Percentiles rank a stretch among this genome's conserved stretches.
Conservation (phyloP, 2,113 vertebrate genomes). For the Bubo scandiacus region DNA sequence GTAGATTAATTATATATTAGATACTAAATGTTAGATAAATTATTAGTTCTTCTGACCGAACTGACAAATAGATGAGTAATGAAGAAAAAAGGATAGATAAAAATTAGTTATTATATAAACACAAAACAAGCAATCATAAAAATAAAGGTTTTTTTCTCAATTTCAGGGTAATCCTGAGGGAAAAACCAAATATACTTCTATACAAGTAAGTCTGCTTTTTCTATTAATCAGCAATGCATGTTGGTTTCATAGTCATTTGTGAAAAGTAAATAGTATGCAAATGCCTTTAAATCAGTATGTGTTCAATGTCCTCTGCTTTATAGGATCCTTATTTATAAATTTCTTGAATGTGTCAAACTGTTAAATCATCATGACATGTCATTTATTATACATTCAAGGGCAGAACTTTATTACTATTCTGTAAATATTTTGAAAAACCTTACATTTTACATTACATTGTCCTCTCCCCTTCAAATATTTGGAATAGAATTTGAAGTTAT, state of each 20-base stretch:
- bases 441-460: not conserved
- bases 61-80: not conserved
- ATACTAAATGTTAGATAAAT: not conserved
- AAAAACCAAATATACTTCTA: not conserved
- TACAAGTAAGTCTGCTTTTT: slow-evolving; percentile 27
- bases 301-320: not conserved
- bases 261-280: not conserved
- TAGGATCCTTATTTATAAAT: not conserved
- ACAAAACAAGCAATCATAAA: not conserved
- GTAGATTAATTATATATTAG: not conserved
- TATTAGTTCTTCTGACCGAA: not conserved
- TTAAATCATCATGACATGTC: not conserved
- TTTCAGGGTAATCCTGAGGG: slow-evolving; percentile 4
- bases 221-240: not conserved
- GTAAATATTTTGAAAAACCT: not conserved
- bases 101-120: not conserved
- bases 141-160: not conserved
- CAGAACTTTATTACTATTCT: not conserved
- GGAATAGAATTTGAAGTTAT: not conserved
- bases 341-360: not conserved
- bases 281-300: not conserved
- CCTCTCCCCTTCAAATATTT: not conserved
- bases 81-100: not conserved
- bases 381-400: not conserved
- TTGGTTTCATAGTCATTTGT: not conserved